Evolutionary conservation across 2,113 vertebrate genomes (phyloP), one percentile per base, ranked within the genome.

Genomic region (Irena cyanogastra): DNA sequence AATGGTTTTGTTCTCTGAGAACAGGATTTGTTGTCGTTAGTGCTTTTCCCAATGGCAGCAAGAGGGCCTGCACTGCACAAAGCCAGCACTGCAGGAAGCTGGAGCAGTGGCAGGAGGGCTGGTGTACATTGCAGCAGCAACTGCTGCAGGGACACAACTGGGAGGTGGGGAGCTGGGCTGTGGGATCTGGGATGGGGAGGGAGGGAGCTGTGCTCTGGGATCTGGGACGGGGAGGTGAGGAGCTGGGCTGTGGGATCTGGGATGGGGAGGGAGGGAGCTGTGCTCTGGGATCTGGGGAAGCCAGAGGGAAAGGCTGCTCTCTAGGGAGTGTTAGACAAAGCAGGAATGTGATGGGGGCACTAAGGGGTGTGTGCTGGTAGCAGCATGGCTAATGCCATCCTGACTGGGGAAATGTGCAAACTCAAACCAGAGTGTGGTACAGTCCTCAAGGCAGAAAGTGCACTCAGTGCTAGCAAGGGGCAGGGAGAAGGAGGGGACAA

Each of bases 111-210:
- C 64, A 69, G 59, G 28, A 64, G 18, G 18, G 42, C n/a, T 2
- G 4, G 49, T 0, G 0, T 0, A 7, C 28, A 23, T 2, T 44
- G 47, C 18, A 39, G 60, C 39, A 30, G 41, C 16, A 64, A 37
- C 33, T 37, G 56, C 79, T 61, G 60, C 56, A 88, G 49, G 65
- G 41, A 63, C 42, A 33, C 1, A 0, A 3, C 70, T 35, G 35
- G 22, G 26, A 75, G n/a, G 20, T 1, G 30, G 11, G 54, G 56
- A 60, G 42, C 27, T 59, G 39, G 11, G 70, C 52, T 56, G 23
- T 33, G 37, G 20, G 30, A 42, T 26, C 9, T 33, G 70, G 16
- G 39, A 54, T 5, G n/a, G 47, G 41, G 53, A 74, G 24, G 39
- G 2, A 20, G 16, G 50, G 37, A 72, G 39, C 17, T 71, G 71